Base-by-base conservation (phyloP, 2,888 invertebrate species). In the Chaetogeoica ovagalla region DNA sequence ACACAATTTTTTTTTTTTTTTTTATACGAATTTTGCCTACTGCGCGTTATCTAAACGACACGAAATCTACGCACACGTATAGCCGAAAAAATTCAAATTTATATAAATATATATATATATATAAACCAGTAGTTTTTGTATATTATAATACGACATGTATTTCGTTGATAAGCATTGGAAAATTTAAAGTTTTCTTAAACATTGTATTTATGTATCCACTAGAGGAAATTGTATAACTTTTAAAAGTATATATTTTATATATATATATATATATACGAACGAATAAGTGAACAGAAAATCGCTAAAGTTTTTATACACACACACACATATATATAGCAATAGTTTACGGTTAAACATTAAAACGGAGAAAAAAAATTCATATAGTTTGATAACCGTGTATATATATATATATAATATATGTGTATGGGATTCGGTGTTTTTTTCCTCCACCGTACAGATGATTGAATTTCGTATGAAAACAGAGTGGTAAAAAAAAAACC, bases 221-320 rank as follows among this genome's bases (percentile, higher is more conserved):
- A 7, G 3, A 72, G 13, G 62, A 48, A 7, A 72, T 72, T 62
- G 9, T 13, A 72, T 19, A 72, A 72, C 72, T 72, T 72, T 60
- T 60, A 19, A 60, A 43, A 17, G n/a, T n/a, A n/a, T n/a, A n/a
- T n/a, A n/a, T 30, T 30, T 30, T 30, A 30, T 30, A 30, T 30
- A 2, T 30, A 1, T 30, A 30, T 30, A 30, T 48, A 62, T 48
- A 62, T 72, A 30, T 62, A 43, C 21, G 19, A 43, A 43, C 43
- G 21, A 59, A 71, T 39, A n/a, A 59, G 60, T 66, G 13, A 17
- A 11, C 8, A 23, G 15, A 68, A 39, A 72, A 62, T 72, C 72
- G 21, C 59, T 30, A 48, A 72, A 62, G 43, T 72, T 60, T 48
- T n/a, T 37, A 19, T 23, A 30, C 30, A 30, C 4, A 30, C 4